Conservation (phyloP, 2,113 vertebrate species). For the Nothoprocta perdicaria region DNA sequence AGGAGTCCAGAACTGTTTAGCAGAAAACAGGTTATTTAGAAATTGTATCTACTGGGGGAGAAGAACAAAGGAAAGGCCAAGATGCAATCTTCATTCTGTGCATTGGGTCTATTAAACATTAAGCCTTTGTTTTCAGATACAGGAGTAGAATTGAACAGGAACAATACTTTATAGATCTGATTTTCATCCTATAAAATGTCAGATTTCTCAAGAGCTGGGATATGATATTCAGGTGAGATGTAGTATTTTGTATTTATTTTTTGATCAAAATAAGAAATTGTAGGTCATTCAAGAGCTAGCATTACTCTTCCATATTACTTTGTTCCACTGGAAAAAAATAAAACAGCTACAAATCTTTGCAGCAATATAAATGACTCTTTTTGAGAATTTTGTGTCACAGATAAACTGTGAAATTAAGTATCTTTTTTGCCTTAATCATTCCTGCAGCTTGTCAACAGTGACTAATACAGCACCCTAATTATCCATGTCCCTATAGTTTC, state of each 20-base stretch:
- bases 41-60: background rate
- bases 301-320: constrained; percentile 43
- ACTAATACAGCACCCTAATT: constrained; percentile 41
- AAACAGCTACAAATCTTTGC: constrained; percentile 29
- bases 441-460: background rate
- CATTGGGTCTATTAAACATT: background rate
- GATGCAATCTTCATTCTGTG: background rate
- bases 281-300: background rate
- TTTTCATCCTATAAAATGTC: background rate
- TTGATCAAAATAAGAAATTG: constrained; percentile 48
- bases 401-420: constrained; percentile 54
- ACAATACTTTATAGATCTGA: background rate
- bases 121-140: constrained; percentile 25
- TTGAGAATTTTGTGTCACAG: constrained; percentile 30
- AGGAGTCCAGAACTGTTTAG: background rate
- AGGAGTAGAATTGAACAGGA: background rate
- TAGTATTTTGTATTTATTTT: constrained; percentile 20
- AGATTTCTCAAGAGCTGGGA: background rate
- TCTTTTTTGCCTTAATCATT: constrained; percentile 24
- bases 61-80: constrained; percentile 2
- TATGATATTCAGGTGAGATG: background rate
- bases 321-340: constrained; percentile 4
- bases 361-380: constrained; percentile 7
- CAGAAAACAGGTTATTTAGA: constrained; percentile 35
- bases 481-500: background rate